These are phyloP conservation scores for Trachymyrmex septentrionalis DNA, from an alignment of 1,140 invertebrate species.

Conservation along the genomic window DNA sequence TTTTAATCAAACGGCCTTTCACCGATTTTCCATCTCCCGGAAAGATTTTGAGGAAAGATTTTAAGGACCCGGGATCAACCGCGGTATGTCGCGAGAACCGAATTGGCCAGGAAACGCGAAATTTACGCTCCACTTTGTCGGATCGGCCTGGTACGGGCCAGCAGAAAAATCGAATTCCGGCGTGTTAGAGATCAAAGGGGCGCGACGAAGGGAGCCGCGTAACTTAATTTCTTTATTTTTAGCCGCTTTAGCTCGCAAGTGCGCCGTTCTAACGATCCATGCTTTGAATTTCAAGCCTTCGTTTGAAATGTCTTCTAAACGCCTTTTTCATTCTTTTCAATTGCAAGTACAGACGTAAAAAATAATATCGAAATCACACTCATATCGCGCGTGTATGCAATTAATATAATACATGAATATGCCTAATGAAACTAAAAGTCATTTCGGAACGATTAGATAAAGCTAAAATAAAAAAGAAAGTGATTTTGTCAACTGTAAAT, in stretches of 20 bases:
- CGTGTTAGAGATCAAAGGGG: slow-evolving; percentile 54
- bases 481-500: background rate
- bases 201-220: slow-evolving; percentile 46
- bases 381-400: background rate
- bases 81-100: slow-evolving; percentile 1
- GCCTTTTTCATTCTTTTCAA: background rate
- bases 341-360: background rate
- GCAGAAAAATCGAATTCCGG: slow-evolving; percentile 57
- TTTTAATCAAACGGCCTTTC: slow-evolving; percentile 19
- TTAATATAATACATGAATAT: background rate
- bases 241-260: slow-evolving; percentile 47
- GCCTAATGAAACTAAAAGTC: background rate
- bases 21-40: background rate
- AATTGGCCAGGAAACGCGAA: slow-evolving; percentile 56
- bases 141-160: slow-evolving; percentile 31
- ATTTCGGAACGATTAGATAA: background rate
- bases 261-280: slow-evolving; percentile 41
- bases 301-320: slow-evolving; percentile 13
- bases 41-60: slow-evolving; percentile 31
- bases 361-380: background rate
- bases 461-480: background rate
- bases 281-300: slow-evolving; percentile 52
- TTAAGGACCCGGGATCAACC: slow-evolving; percentile 19
- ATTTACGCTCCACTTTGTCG: slow-evolving; percentile 59
- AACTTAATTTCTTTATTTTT: slow-evolving; percentile 64